Base-by-base conservation (phyloP, 2,113 vertebrate species). In the Rhea americana region DNA sequence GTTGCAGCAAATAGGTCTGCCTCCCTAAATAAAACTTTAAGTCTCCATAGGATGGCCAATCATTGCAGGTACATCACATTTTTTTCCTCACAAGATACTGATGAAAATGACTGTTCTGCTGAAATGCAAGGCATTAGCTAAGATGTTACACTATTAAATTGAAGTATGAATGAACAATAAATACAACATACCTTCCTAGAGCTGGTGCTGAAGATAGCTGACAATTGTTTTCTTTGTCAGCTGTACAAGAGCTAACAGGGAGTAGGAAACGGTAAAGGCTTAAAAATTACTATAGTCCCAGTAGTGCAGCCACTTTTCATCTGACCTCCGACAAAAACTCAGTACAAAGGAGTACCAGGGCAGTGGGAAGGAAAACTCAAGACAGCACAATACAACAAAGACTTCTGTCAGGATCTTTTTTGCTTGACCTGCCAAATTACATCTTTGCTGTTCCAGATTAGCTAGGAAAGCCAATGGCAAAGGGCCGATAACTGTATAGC, bases 341-440 rank as follows among this genome's bases (percentile, higher is more conserved):
- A 76, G 37, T 71, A 79, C 13, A 66, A 73, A 89, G 30, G 39
- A 86, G 5, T 79, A 30, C 62, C 83, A 91, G 5, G 4, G n/a
- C 22, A 90, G 28, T 37, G 47, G 15, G 43, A 90, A 90, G 39
- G 26, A 93, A 51, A 21, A 56, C 35, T 78, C 63, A 67, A 67
- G 75, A 81, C 59, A 81, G 22, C 51, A 53, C 0, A 7, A 35
- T 47, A 70, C 4, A 84, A 68, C 85, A 94, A 26, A 90, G 48
- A 86, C 63, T 93, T 93, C 79, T 93, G 76, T 68, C 91, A 88
- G 61, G 73, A 91, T 90, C 25, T 18, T 55, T 87, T 85, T 82
- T 78, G 65, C 73, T 26, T 91, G 85, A 92, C 56, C 85, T 93
- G 80, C 58, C 90, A 93, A 79, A 79, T 51, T 1, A 7, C 45